A percentile compares a stretch with the other conserved stretches of the same genome.
phyloP scores from a whole-genome alignment of 2,113 vertebrate genomes.

The Zootoca vivipara region DNA sequence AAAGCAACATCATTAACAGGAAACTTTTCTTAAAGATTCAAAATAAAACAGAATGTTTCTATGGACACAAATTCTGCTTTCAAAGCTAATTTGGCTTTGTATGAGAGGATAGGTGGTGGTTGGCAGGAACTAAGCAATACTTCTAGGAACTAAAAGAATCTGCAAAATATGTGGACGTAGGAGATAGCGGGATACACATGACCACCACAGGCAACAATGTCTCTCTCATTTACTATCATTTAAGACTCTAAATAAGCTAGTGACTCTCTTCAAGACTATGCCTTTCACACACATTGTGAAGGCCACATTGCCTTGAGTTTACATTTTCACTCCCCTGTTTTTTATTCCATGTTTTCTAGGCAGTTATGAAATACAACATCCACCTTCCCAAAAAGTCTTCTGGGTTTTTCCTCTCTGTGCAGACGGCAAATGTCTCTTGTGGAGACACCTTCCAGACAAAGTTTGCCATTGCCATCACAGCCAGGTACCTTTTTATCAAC shows the following conservation, averaged over 20 bases:
- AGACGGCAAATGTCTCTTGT: conserved; percentile 59
- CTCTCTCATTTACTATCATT: background rate
- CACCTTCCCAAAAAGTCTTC: conserved; percentile 55
- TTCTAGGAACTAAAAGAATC: background rate
- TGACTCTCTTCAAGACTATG: background rate
- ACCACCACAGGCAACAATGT: background rate
- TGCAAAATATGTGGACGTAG: background rate
- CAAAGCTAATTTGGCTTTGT: background rate
- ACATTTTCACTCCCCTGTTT: background rate
- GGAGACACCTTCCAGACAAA: conserved; percentile 6
- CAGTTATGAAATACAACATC: conserved; percentile 66
- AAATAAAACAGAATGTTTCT: background rate
- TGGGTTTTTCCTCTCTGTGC: conserved; percentile 61
- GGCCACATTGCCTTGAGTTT: background rate
- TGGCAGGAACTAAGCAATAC: background rate
- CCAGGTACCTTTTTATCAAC: conserved; percentile 55
- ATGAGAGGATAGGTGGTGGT: background rate
- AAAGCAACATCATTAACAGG: too few species aligned
- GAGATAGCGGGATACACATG: background rate
- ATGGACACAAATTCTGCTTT: background rate
- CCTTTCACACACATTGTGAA: background rate
- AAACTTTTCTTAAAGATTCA: too few species aligned
- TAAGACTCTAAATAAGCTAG: background rate
- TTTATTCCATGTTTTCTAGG: conserved; percentile 50
- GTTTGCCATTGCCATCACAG: conserved; percentile 61